Conservation (phyloP, 2,888 invertebrate species). For the Seira ritae region DNA sequence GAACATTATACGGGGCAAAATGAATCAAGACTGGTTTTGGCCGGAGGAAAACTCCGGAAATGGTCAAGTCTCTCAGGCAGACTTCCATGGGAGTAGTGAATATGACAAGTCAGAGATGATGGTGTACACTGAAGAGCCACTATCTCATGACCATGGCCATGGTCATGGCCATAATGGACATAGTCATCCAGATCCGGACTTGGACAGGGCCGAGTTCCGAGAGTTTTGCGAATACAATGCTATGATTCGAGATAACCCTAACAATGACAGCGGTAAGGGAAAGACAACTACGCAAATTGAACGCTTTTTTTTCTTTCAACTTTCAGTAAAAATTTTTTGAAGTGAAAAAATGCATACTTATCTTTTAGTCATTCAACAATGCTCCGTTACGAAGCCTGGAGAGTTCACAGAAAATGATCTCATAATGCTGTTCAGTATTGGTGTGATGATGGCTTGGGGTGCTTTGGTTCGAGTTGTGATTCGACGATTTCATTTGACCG, state of each 20-base stretch:
- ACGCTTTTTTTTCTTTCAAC: not conserved
- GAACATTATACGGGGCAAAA: too few species aligned
- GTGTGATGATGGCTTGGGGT: conserved; percentile 66
- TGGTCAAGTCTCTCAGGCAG: not conserved
- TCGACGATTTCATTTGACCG: conserved; percentile 37
- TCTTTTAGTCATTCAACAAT: conserved; percentile 40
- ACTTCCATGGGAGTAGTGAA: not conserved
- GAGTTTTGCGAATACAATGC: conserved; percentile 56
- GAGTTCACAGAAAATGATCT: conserved; percentile 57
- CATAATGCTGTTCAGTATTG: conserved; percentile 65
- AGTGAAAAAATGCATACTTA: not conserved
- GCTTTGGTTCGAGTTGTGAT: conserved; percentile 65
- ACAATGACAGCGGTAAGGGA: conserved; percentile 51
- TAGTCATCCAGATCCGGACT: conserved; percentile 20
- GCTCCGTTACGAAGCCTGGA: conserved; percentile 38
- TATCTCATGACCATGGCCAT: too few species aligned
- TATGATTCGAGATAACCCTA: conserved; percentile 54
- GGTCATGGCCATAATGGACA: too few species aligned
- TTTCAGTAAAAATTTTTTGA: conserved; percentile 1
- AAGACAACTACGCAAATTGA: not conserved
- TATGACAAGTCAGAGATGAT: not conserved
- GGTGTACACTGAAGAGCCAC: too few species aligned
- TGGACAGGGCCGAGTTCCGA: conserved; percentile 56
- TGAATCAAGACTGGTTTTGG: conserved; percentile 50
- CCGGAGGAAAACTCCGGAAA: conserved; percentile 26